These are phyloP conservation scores for Phoxinus phoxinus DNA, from an alignment of 2,113 vertebrate species.

Conservation along the genomic window DNA sequence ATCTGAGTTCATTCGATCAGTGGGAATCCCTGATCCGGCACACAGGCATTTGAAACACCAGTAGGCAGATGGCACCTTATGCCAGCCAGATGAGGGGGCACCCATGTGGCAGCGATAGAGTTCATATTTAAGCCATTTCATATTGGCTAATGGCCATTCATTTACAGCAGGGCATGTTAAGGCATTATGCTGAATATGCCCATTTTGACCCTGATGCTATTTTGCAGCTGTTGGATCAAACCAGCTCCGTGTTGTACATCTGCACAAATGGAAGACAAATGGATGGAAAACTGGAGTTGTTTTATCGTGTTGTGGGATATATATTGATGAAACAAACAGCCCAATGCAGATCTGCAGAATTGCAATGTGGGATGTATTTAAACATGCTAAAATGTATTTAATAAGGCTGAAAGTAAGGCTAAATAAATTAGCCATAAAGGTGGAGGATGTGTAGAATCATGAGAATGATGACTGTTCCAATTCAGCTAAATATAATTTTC, in stretches of 20 bases:
- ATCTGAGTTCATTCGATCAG: conserved; percentile 15
- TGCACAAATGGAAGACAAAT: conserved; percentile 14
- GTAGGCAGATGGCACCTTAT: conserved; percentile 47
- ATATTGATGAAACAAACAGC: conserved; percentile 1
- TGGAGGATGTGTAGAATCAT: neutral
- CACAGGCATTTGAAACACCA: conserved; percentile 16
- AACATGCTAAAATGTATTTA: neutral
- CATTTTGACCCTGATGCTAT: conserved; percentile 32
- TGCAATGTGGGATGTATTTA: neutral
- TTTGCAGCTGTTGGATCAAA: conserved; percentile 36
- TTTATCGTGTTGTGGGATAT: neutral
- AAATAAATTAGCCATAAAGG: neutral
- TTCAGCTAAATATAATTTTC: neutral
- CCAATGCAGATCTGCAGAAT: conserved; percentile 4
- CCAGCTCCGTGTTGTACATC: neutral
- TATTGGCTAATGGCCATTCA: conserved; percentile 42
- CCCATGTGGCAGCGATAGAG: conserved; percentile 21
- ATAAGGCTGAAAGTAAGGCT: neutral
- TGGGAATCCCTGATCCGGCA: conserved; percentile 7
- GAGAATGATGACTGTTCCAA: neutral
- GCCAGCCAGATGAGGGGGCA: conserved; percentile 44
- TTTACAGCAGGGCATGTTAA: conserved; percentile 40
- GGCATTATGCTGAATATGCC: conserved; percentile 33
- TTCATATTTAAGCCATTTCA: conserved; percentile 37
- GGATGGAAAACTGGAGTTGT: neutral